Evolutionary conservation across 2,888 invertebrate species (phyloP).

Genomic region (Steinernema hermaphroditum): DNA sequence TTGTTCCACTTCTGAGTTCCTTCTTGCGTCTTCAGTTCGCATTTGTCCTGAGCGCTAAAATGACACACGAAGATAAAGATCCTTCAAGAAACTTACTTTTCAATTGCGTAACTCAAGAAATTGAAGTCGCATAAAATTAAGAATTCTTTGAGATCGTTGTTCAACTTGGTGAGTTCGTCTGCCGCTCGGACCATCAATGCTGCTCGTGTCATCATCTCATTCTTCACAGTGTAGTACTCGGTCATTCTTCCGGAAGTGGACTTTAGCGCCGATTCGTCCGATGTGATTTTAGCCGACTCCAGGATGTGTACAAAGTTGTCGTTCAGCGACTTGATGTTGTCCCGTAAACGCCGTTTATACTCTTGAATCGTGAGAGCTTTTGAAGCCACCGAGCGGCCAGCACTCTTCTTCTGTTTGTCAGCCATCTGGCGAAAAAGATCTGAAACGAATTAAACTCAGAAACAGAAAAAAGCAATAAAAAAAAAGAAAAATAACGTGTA

Average conservation of each 20-base stretch:
- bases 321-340: constrained; percentile 93
- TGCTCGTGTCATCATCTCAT: constrained; percentile 57
- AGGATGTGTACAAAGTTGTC: constrained; percentile 89
- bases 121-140: constrained; percentile 96
- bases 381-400: constrained; percentile 64
- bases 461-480: too few relatives aligned
- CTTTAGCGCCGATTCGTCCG: constrained; percentile 55
- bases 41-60: constrained; percentile 53
- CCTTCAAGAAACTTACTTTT: constrained; percentile 33
- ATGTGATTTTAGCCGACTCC: constrained; percentile 55
- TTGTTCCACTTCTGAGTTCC: constrained; percentile 43
- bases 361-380: constrained; percentile 93
- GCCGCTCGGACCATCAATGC: constrained; percentile 77
- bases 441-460: too few relatives aligned
- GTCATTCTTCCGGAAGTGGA: constrained; percentile 52
- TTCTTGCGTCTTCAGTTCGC: constrained; percentile 41
- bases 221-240: constrained; percentile 51
- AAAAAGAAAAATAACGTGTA: too few relatives aligned
- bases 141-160: constrained; percentile 96
- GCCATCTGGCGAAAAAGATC: too few relatives aligned
- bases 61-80: not conserved
- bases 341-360: constrained; percentile 88
- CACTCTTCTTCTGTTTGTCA: constrained; percentile 3
- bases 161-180: constrained; percentile 92
- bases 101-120: constrained; percentile 93